These are phyloP conservation scores for Drosophila mettleri DNA, from an alignment of 2,888 invertebrate genomes.

Conservation along the genomic window DNA sequence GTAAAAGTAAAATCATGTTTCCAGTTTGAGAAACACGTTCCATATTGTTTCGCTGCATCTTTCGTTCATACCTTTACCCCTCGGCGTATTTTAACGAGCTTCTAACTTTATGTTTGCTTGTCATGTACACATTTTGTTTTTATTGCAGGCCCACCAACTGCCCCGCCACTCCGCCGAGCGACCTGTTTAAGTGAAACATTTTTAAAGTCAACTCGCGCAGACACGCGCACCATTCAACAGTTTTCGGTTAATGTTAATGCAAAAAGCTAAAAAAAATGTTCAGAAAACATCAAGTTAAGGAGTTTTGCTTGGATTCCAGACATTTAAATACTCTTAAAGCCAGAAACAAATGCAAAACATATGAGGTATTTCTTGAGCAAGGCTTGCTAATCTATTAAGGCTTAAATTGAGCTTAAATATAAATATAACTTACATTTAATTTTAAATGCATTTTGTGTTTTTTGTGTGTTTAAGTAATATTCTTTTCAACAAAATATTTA, in stretches of 20 bases:
- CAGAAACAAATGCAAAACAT: not conserved
- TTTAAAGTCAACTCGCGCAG: conserved; percentile 54
- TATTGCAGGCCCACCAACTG: conserved; percentile 52
- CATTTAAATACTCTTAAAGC: not conserved
- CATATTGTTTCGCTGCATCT: conserved; percentile 31
- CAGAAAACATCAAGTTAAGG: conserved; percentile 4
- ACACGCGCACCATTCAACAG: conserved; percentile 56
- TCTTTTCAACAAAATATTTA: no score
- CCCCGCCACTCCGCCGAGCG: not conserved
- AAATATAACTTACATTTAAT: no score
- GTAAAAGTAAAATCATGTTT: conserved; percentile 65
- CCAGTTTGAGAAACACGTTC: conserved; percentile 25
- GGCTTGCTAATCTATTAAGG: not conserved
- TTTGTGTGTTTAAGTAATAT: no score
- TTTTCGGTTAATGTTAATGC: conserved; percentile 59
- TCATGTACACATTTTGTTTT: conserved; percentile 78
- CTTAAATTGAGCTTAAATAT: no score
- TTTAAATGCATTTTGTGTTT: no score
- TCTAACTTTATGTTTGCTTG: conserved; percentile 80
- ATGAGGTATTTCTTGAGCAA: no score
- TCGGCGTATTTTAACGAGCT: conserved; percentile 79
- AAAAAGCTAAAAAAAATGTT: conserved; percentile 32
- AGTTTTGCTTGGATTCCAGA: not conserved
- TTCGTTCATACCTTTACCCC: conserved; percentile 49
- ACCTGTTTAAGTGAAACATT: conserved; percentile 77